Base-by-base conservation (phyloP, 2,888 invertebrate genomes). In the Salpingus planirostris region DNA sequence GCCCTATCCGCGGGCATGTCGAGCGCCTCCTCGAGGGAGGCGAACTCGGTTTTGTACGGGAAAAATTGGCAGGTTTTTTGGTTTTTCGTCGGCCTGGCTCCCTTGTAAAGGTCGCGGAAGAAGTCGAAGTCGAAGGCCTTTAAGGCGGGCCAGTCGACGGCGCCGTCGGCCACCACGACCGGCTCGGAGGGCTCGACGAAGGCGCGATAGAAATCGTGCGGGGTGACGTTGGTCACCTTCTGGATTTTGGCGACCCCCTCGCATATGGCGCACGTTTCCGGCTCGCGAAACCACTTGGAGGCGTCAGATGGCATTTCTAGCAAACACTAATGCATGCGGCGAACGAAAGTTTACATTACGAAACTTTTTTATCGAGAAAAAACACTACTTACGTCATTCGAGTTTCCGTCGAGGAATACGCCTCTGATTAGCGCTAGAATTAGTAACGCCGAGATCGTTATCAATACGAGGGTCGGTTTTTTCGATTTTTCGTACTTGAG, bases 61-160 rank as follows among this genome's bases (percentile, higher is more conserved):
- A 96, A 89, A 65, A 92, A 96, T 62, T 93, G 93, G 49, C 95
- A 96, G 31, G 51, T 18, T n/a, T n/a, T n/a, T n/a, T n/a, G n/a
- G 18, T 18, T 18, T 5, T 5, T 7, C 10, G 5, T 11, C 6
- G 5, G 24, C 44, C 69, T 70, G 0, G 65, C 65, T 29, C 69
- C 70, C 15, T 70, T 66, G 63, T 93, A 92, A 31, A 88, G 69
- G 3, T 76, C 66, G 44, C 81, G 81, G 62, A 96, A 89, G 64
- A 87, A 95, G 44, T 80, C 74, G 64, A 95, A 93, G 29, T 34
- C 52, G 41, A 66, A 65, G 2, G 25, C 28, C 39, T 74, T 55
- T 10, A 76, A 62, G 1, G 92, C 92, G 15, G 78, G 78, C 95
- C 93, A 95, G 43, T 80, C 77, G 4, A 48, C 55, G 11, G 81